Base-by-base conservation (phyloP, 2,888 invertebrate genomes). In the Mythimna vitellina region DNA sequence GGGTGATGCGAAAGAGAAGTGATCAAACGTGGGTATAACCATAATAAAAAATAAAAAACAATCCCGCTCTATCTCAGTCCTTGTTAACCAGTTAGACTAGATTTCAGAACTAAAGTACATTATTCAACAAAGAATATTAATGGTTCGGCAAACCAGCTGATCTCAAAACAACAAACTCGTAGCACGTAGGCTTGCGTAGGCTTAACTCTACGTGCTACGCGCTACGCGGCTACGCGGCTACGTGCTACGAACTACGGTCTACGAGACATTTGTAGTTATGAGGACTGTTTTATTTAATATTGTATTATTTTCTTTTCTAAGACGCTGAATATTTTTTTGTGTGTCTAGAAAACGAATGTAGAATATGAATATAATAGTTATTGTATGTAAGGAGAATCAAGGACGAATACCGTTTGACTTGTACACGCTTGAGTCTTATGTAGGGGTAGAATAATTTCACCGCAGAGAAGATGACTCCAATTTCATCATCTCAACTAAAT, bases 141-240 rank as follows among this genome's bases (percentile, higher is more conserved):
- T 42, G 22, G 17, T 38, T 56, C 35, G 25, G 29, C 38, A 32
- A 35, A 54, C 46, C 70, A 74, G 77, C 70, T 74, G 74, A 53
- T 38, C 35, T 35, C 51, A 22, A 70, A 63, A 60, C 57, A 53
- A 67, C 66, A 49, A 51, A 62, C 25, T 67, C 62, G 76, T 79
- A 79, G 67, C 76, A 79, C 76, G 76, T 79, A 76, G 73, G 60
- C 65, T 61, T 73, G 58, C 76, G 76, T 79, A 76, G 76, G 62
- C 76, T 56, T 78, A 64, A 12, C 49, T 65, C 73, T 76, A 79
- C 73, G 76, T 38, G 73, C 70, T 78, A 74, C 70, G 74, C 60
- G 57, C 62, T 68, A 67, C 72, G 72, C 1, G 46, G 25, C 73
- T 73, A 73, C 73, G 60, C 58, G 68, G 74, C 76, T 76, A 76